phyloP scores from a whole-genome alignment of 2,888 invertebrate genomes.

The Meiosimyza platycephala region DNA sequence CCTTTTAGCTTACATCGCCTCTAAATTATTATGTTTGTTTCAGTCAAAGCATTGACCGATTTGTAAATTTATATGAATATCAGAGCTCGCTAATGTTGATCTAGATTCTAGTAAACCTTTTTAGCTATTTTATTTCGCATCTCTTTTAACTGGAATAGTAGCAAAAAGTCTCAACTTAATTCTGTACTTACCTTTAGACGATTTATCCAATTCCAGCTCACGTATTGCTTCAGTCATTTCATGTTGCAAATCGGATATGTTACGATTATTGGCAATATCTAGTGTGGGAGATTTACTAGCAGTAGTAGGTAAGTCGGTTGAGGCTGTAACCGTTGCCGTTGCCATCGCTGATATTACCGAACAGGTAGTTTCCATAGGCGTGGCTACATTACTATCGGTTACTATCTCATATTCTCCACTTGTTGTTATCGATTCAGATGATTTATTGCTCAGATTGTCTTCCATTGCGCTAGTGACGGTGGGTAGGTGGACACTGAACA shows the following conservation, averaged over 20 bases:
- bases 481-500: not conserved
- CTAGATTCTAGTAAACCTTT: too few species aligned
- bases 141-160: too few species aligned
- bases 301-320: not conserved
- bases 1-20: too few species aligned
- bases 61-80: too few species aligned
- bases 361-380: conserved; percentile 58
- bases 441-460: conserved; percentile 75
- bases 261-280: conserved; percentile 74
- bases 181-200: conserved; percentile 42
- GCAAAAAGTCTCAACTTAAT: not conserved
- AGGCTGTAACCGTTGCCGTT: not conserved
- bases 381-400: conserved; percentile 67
- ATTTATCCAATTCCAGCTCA: conserved; percentile 58
- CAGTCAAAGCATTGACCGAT: too few species aligned
- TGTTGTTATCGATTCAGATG: conserved; percentile 75
- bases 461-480: conserved; percentile 66
- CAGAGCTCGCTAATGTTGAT: too few species aligned
- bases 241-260: conserved; percentile 73
- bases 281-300: conserved; percentile 69
- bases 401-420: conserved; percentile 79
- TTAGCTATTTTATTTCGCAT: too few species aligned
- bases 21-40: too few species aligned
- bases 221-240: conserved; percentile 72
- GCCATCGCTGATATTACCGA: not conserved